A percentile compares a stretch with the other conserved stretches of the same genome.
Evolutionary conservation across 1,140 invertebrate species (phyloP).

Genomic region (Phymastichus coffea): DNA sequence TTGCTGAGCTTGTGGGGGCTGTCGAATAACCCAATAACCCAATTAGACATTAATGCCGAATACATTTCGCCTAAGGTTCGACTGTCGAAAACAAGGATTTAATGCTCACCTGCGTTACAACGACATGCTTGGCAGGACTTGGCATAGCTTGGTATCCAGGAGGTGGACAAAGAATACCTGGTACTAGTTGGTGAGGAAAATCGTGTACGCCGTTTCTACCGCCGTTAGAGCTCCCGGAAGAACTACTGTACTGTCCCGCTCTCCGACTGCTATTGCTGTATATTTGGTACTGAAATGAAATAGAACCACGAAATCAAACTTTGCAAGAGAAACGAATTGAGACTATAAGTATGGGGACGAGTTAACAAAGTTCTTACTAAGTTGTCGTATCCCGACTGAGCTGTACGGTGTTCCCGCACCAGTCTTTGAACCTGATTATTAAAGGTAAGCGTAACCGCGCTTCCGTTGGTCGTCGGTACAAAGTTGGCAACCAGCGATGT

Average conservation of each 20-base stretch:
- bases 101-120: constrained; percentile 66
- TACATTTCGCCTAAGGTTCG: neutral
- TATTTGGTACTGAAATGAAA: constrained; percentile 75
- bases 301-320: neutral
- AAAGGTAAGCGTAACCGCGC: constrained; percentile 81
- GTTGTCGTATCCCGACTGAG: constrained; percentile 66
- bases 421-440: constrained; percentile 78
- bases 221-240: constrained; percentile 50
- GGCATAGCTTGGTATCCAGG: constrained; percentile 82
- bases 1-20: constrained; percentile 54
- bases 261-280: constrained; percentile 75
- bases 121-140: constrained; percentile 84
- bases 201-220: constrained; percentile 57
- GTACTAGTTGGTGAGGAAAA: constrained; percentile 85
- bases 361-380: constrained; percentile 48
- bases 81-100: too few relatives aligned
- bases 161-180: constrained; percentile 85
- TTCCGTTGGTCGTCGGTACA: constrained; percentile 76
- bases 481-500: constrained; percentile 65
- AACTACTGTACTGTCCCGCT: constrained; percentile 60
- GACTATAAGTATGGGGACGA: neutral
- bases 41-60: neutral
- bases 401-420: constrained; percentile 61
- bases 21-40: neutral
- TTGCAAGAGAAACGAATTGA: neutral